A percentile compares a stretch with the other conserved stretches of the same genome.
Evolutionary conservation across 2,797 vertebrate genomes (phyloP).

Genomic region (Molossus alvarezi): DNA sequence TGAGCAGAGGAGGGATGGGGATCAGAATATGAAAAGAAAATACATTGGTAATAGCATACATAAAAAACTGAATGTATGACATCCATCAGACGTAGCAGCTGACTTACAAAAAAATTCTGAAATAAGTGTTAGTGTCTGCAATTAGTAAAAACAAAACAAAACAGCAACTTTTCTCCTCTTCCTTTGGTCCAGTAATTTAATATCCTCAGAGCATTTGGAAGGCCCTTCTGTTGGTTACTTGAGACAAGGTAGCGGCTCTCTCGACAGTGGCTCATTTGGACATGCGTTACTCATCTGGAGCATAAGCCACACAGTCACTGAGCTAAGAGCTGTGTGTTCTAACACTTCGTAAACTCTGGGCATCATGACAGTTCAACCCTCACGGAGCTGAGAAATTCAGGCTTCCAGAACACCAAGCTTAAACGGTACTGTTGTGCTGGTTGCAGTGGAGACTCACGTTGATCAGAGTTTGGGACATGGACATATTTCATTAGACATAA

Average conservation of each 20-base stretch:
- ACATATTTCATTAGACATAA: neutral
- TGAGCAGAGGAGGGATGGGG: neutral
- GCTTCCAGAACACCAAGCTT: neutral
- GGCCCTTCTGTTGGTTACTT: neutral
- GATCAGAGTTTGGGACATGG: slow-evolving; percentile 21
- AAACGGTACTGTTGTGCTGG: slow-evolving; percentile 65
- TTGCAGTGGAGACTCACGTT: rapidly evolving
- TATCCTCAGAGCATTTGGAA: neutral
- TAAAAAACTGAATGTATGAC: neutral
- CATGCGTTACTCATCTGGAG: neutral
- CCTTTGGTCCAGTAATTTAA: neutral
- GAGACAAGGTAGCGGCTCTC: slow-evolving; percentile 57
- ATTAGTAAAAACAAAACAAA: neutral
- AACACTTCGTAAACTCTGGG: slow-evolving; percentile 63
- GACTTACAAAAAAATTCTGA: neutral
- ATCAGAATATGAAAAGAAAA: neutral
- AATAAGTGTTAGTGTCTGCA: neutral
- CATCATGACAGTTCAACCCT: neutral
- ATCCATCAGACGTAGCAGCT: neutral
- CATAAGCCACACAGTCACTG: neutral
- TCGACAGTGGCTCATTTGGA: slow-evolving; percentile 21
- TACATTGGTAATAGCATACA: too few species aligned
- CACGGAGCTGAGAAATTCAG: slow-evolving; percentile 60
- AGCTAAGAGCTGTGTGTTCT: neutral
- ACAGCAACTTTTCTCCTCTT: neutral